Conservation (phyloP, 1,140 invertebrate genomes). For the Ips typographus region DNA sequence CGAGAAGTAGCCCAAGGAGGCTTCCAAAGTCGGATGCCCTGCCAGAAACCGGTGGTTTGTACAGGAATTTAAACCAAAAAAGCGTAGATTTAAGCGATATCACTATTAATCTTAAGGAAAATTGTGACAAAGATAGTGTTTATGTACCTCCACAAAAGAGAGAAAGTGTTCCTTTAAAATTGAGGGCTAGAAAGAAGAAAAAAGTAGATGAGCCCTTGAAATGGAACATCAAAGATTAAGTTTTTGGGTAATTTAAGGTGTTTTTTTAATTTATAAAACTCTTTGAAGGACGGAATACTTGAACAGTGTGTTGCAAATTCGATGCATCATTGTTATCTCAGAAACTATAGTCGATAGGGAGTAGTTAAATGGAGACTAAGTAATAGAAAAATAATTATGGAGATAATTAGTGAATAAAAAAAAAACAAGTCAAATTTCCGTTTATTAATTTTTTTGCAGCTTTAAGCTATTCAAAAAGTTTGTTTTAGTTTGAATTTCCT, state of each 20-base stretch:
- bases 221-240: constrained; percentile 37
- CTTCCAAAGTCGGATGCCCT: constrained; percentile 12
- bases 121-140: constrained; percentile 43
- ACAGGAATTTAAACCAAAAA: constrained; percentile 39
- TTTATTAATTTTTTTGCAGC: too few relatives aligned
- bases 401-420: too few relatives aligned
- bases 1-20: constrained; percentile 19
- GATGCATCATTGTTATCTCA: too few relatives aligned
- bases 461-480: too few relatives aligned
- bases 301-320: neutral
- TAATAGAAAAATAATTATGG: too few relatives aligned
- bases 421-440: too few relatives aligned
- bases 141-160: constrained; percentile 9
- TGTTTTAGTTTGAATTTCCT: too few relatives aligned
- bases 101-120: constrained; percentile 44
- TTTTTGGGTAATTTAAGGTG: neutral
- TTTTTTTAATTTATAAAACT: constrained; percentile 1
- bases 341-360: too few relatives aligned
- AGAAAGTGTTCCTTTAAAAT: constrained; percentile 13
- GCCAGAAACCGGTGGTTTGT: constrained; percentile 35
- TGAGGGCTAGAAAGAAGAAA: constrained; percentile 49
- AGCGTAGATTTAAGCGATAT: constrained; percentile 51
- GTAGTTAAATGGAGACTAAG: too few relatives aligned
- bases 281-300: neutral
- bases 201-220: constrained; percentile 52